These are phyloP conservation scores for Pheosia gnoma DNA, from an alignment of 2,888 invertebrate genomes.

Conservation along the genomic window DNA sequence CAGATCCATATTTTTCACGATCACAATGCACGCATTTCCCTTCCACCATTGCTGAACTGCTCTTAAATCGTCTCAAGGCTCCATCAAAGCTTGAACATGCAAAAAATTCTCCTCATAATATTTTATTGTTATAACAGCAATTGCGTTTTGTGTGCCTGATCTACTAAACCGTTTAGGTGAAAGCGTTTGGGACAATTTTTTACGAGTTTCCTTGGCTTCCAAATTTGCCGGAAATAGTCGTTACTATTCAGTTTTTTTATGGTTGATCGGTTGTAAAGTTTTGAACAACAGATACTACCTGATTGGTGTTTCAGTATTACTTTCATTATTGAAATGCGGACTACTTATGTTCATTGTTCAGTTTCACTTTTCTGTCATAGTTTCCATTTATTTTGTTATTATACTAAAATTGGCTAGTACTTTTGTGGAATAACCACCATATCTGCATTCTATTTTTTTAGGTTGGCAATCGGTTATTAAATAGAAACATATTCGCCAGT, in stretches of 20 bases:
- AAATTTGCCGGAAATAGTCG: constrained; percentile 16
- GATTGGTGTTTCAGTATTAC: background rate
- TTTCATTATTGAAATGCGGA: too few relatives aligned
- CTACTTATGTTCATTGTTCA: too few relatives aligned
- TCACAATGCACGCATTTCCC: constrained; percentile 14
- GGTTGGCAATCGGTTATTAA: too few relatives aligned
- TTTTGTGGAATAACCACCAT: too few relatives aligned
- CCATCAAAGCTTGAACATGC: constrained; percentile 33
- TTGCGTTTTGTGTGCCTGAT: constrained; percentile 30
- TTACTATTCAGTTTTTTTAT: constrained; percentile 3
- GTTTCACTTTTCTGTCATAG: too few relatives aligned
- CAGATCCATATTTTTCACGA: constrained; percentile 12
- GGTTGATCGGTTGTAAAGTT: background rate
- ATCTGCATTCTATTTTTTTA: too few relatives aligned
- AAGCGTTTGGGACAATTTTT: constrained; percentile 21
- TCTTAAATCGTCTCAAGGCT: constrained; percentile 27
- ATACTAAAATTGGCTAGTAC: too few relatives aligned
- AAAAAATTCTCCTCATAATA: constrained; percentile 47
- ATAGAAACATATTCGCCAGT: too few relatives aligned
- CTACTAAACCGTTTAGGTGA: constrained; percentile 14
- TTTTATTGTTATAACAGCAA: constrained; percentile 50
- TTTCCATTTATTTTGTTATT: too few relatives aligned
- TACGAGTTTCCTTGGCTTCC: constrained; percentile 21
- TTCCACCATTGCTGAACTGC: constrained; percentile 9
- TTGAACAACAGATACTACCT: constrained; percentile 7